Conservation (phyloP, 2,113 vertebrate species). For the Sialia sialis region DNA sequence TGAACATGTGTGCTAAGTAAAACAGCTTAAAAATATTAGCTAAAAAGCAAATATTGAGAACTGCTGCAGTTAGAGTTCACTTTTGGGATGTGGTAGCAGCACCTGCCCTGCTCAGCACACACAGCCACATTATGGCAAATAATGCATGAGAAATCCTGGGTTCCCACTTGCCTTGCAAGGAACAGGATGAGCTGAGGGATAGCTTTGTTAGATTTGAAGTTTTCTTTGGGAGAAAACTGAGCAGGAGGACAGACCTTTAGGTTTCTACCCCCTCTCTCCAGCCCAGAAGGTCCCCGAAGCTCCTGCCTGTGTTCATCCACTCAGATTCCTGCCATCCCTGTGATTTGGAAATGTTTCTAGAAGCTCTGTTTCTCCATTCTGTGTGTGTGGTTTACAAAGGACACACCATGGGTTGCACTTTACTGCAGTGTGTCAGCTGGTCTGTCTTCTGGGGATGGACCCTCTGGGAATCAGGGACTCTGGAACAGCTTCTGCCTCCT, state of each 20-base stretch:
- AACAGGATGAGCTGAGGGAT: not conserved
- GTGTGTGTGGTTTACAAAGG: not conserved
- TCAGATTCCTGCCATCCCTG: not conserved
- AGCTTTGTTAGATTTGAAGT: not conserved
- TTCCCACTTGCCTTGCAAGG: not conserved
- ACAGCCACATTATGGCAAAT: not conserved
- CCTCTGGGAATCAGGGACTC: not conserved
- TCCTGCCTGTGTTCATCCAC: not conserved
- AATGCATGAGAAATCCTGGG: not conserved
- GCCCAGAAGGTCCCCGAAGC: not conserved
- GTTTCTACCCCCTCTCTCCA: not conserved
- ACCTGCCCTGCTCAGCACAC: not conserved
- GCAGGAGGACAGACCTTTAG: not conserved
- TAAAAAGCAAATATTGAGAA: not conserved
- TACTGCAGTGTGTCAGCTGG: not conserved
- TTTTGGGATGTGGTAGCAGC: not conserved
- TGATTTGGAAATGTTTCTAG: not conserved
- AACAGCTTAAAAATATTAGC: not conserved
- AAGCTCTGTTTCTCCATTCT: not conserved
- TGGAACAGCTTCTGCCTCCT: not conserved
- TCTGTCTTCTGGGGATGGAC: not conserved
- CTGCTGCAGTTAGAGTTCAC: not conserved
- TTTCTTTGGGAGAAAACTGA: not conserved
- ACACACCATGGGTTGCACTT: fast-evolving
- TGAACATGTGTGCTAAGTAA: not conserved